Evolutionary conservation across 2,113 vertebrate species (phyloP), one percentile per base, ranked within the genome.

Genomic region (Macquaria ambigua): DNA sequence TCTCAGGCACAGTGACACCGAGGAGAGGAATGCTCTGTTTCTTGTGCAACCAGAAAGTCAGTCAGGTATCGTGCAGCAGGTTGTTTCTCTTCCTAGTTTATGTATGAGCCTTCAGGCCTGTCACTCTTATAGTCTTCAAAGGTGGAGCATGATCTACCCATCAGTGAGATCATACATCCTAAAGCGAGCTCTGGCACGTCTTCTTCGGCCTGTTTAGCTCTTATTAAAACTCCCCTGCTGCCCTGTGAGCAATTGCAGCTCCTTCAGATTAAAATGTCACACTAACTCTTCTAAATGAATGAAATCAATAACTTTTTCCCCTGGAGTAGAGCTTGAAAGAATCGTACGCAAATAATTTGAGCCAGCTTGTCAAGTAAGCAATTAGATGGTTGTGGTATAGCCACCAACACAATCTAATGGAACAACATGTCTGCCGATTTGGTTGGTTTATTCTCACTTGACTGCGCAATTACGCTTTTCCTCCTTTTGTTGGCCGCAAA

Each of bases 11-110:
- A 21, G 50, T 81, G 61, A 62, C 69, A 69, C 41, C 0, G 41
- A 68, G 41, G 7, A 73, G 58, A 58, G 62, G 87, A 79, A 79
- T 53, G 34, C 63, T 61, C 21, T 0, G 3, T 62, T 64, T 58
- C 78, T 79, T 70, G 75, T 31, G 61, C n/a, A 85, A 85, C 68
- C 70, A 77, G 85, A 83, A 79, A 85, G 55, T 87, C 73, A 21
- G 41, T 31, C 43, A 8, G 46, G 52, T 78, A n/a, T 77, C 21
- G 55, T 6, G 55, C 62, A 68, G 55, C 58, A 75, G 74, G 39
- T 63, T 28, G 58, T 63, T 64, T 84, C 14, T 62, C 37, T 66
- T 63, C 34, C 15, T 3, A 9, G 67, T 73, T 1, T 34, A 31
- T 67, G 6, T 20, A 43, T 41, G 41, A 85, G 23, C 64, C 31